Evolutionary conservation across 2,888 invertebrate genomes (phyloP).

Genomic region (Lydus trimaculatus): DNA sequence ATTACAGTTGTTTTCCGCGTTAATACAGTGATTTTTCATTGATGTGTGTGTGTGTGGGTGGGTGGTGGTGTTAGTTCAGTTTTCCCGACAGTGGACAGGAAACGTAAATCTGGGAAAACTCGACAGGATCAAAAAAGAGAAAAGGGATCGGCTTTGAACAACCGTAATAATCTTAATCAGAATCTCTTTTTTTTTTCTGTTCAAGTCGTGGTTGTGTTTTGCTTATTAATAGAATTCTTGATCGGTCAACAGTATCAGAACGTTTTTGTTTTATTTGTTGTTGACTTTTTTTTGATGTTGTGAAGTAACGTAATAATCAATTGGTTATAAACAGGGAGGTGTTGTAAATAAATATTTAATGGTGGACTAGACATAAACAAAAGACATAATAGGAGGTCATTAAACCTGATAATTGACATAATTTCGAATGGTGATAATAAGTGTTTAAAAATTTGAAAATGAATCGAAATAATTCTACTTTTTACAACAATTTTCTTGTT

Average conservation of each 20-base stretch:
- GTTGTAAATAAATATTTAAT: constrained; percentile 1
- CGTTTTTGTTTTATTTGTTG: background rate
- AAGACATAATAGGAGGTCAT: constrained; percentile 1
- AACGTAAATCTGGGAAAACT: background rate
- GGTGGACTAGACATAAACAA: background rate
- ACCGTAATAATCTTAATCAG: background rate
- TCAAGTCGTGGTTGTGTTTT: too few relatives aligned
- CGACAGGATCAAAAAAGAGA: background rate
- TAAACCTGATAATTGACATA: constrained; percentile 8
- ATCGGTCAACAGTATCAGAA: constrained; percentile 5
- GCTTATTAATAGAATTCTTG: constrained; percentile 7
- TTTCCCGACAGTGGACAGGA: background rate
- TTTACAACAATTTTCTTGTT: background rate
- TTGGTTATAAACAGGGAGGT: background rate
- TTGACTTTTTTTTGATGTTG: background rate
- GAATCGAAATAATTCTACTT: too few relatives aligned
- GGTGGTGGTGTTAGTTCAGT: background rate
- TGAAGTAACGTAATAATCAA: background rate
- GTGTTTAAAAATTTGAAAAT: background rate
- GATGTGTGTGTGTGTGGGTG: background rate
- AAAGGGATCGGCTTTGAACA: background rate
- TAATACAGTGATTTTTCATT: background rate
- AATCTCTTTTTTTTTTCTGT: background rate
- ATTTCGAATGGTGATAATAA: constrained; percentile 4
- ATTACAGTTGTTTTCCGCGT: background rate